Conservation (phyloP, 2,797 vertebrate genomes). For the Channallabes apus region DNA sequence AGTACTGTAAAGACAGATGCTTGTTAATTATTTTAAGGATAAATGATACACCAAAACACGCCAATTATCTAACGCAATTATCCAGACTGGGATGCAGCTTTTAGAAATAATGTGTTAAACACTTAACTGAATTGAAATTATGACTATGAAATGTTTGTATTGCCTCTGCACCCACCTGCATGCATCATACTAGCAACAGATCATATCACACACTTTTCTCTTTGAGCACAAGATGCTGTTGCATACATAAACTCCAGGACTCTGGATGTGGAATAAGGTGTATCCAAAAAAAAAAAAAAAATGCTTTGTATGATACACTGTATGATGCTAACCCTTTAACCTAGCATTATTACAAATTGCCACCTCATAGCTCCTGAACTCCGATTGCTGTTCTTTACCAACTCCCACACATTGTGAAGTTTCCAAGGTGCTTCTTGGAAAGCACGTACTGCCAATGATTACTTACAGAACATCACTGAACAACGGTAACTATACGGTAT, state of each 20-base stretch:
- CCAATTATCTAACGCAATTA: neutral
- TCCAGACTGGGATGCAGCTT: neutral
- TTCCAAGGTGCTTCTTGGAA: neutral
- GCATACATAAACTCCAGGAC: neutral
- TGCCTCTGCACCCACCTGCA: neutral
- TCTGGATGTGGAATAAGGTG: neutral
- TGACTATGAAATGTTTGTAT: neutral
- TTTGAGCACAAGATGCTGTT: neutral
- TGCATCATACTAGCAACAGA: neutral
- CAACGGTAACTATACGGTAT: neutral
- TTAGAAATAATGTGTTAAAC: neutral
- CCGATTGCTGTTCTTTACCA: too few species aligned
- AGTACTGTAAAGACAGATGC: neutral
- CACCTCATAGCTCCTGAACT: neutral
- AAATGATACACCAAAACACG: neutral
- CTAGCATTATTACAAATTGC: neutral
- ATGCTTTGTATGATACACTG: neutral
- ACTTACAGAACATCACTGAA: neutral
- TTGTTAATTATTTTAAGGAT: slow-evolving; percentile 1
- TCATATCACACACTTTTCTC: neutral
- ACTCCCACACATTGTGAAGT: neutral
- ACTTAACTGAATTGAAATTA: neutral
- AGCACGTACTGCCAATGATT: neutral
- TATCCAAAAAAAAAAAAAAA: neutral
- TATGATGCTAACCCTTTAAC: neutral